Base-by-base conservation (phyloP, 92 coral and sea anemone genomes). In the Desmophyllum pertusum region DNA sequence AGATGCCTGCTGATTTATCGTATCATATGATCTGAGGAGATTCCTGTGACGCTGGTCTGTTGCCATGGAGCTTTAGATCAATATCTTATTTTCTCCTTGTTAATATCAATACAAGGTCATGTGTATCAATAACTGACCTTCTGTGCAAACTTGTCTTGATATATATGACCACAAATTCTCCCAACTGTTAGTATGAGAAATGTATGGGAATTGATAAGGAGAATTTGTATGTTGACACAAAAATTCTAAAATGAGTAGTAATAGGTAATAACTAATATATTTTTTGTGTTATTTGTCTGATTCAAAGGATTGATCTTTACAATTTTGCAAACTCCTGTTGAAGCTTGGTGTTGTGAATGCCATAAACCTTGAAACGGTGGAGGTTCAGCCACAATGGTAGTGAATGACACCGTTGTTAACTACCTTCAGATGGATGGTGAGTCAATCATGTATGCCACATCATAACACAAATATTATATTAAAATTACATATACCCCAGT, bases 311-410 rank as follows among this genome's bases (percentile, higher is more conserved):
- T 80, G 93, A 89, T 62, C 85, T 97, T 43, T 94, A 94, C 84
- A 91, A 85, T 72, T 97, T 97, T 91, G 98, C 95, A 85, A 90
- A 31, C 88, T 95, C 33, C 69, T 97, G 71, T 80, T 88, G 79
- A 92, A 89, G 69, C 88, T 84, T 87, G 99, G 96, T 29, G 76
- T 97, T 30, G 98, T 97, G 40, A 97, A 97, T 97, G 99, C 99
- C 51, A 97, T 97, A n/a, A 97, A 97, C 88, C 98, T 97, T 76
- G 99, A 97, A n/a, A n/a, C 78, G 99, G 99, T 4, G 99, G 99
- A 6, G 99, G 99, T 3, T 97, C 99, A 33, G 66, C 98, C 19
- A 97, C 97, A 73, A 92, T 93, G 86, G 98, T 92, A 35, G 85
- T 95, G 46, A 92, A 97, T 80, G 87, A 88, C 27, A 92, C 97